phyloP scores from a whole-genome alignment of 2,797 vertebrate species.

The Streptopelia turtur region DNA sequence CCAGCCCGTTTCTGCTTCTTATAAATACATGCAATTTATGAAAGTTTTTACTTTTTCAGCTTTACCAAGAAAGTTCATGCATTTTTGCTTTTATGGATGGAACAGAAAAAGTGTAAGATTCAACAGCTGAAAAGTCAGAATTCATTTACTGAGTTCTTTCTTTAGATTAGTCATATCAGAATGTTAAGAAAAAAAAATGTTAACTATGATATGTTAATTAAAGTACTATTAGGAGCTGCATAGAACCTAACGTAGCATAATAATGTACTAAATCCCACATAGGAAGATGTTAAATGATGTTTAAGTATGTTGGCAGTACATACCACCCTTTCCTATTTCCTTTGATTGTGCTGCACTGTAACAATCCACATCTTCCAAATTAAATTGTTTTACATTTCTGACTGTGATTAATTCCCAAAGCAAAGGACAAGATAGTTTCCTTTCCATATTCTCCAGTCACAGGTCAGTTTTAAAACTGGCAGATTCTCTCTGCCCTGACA shows the following conservation, averaged over 20 bases:
- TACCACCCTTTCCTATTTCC: neutral
- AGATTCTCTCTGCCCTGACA: neutral
- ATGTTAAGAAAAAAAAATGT: neutral
- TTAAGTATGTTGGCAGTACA: neutral
- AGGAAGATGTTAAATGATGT: neutral
- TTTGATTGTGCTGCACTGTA: neutral
- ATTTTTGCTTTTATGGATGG: neutral
- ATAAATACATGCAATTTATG: neutral
- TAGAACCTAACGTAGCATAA: neutral
- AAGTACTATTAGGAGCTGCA: neutral
- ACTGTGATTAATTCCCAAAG: neutral
- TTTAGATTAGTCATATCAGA: neutral
- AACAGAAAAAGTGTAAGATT: neutral
- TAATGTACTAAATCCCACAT: neutral
- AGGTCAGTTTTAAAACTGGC: neutral
- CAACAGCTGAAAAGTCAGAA: neutral
- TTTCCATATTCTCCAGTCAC: neutral
- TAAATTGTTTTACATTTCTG: neutral
- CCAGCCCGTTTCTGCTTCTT: neutral
- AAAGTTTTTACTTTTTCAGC: neutral
- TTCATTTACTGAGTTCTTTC: neutral
- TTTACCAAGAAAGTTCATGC: neutral
- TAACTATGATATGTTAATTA: neutral
- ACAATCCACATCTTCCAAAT: neutral
- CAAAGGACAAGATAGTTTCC: neutral